Conservation (phyloP, 2,888 invertebrate genomes). For the Synanthedon andrenaeformis region DNA sequence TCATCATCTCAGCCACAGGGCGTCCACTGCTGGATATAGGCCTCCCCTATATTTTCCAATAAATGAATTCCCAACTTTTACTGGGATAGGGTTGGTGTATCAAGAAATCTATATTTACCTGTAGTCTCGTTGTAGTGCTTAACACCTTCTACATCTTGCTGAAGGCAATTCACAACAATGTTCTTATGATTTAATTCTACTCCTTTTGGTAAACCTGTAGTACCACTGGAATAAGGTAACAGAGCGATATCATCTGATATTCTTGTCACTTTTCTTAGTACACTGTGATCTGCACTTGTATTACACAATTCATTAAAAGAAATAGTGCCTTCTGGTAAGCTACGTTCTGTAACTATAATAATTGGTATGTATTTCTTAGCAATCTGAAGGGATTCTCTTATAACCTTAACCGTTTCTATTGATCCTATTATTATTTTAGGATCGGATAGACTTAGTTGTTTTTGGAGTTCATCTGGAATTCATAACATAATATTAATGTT, state of each 20-base stretch:
- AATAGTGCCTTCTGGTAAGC: conserved; percentile 62
- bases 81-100: no score
- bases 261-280: conserved; percentile 42
- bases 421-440: conserved; percentile 73
- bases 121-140: conserved; percentile 36
- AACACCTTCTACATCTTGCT: conserved; percentile 26
- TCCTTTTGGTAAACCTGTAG: conserved; percentile 84
- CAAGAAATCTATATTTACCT: conserved; percentile 21
- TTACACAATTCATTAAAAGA: conserved; percentile 71
- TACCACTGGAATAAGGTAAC: conserved; percentile 86
- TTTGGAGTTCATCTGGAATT: conserved; percentile 75
- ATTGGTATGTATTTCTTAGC: conserved; percentile 60
- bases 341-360: conserved; percentile 30
- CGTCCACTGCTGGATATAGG: no score
- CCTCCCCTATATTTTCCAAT: no score
- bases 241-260: conserved; percentile 70
- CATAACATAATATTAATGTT: not conserved
- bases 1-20: no score
- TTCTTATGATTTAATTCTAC: conserved; percentile 74
- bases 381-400: conserved; percentile 53
- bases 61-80: no score
- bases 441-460: conserved; percentile 71
- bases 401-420: conserved; percentile 50
- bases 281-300: conserved; percentile 57
- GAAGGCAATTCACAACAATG: conserved; percentile 53